Conservation (phyloP, 2,888 invertebrate species). For the Acholoe squamosa region DNA sequence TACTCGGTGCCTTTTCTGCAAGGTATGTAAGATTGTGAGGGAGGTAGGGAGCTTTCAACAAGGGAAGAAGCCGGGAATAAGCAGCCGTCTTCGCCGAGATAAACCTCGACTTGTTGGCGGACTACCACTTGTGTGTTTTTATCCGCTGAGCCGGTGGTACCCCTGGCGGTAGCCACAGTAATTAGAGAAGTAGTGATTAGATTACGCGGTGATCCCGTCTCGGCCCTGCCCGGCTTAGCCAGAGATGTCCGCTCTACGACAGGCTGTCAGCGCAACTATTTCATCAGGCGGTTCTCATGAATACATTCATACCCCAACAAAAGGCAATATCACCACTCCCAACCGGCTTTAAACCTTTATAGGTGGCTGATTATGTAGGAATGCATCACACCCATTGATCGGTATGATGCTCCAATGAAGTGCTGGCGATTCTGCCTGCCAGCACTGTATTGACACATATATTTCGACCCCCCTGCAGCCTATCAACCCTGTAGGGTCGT, state of each 20-base stretch:
- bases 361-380: no score
- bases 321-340: conserved; percentile 53
- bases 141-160: conserved; percentile 55
- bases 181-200: conserved; percentile 60
- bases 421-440: no score
- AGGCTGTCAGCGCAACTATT: conserved; percentile 59
- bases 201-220: conserved; percentile 57
- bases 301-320: conserved; percentile 56
- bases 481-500: no score
- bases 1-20: neutral
- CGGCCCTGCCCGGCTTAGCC: conserved; percentile 24
- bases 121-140: conserved; percentile 45
- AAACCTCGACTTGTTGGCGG: conserved; percentile 7
- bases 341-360: conserved; percentile 12
- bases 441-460: no score
- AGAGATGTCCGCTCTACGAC: conserved; percentile 40
- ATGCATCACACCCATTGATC: no score
- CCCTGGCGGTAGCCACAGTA: conserved; percentile 48
- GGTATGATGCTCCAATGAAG: no score
- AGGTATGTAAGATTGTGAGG: neutral
- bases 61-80: neutral
- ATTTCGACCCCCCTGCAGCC: no score
- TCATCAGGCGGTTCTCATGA: conserved; percentile 53
- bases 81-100: neutral
- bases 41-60: neutral